A percentile compares a stretch with the other conserved stretches of the same genome.
These are phyloP conservation scores for Zosterops borbonicus DNA, from an alignment of 2,113 vertebrate species.

Conservation along the genomic window DNA sequence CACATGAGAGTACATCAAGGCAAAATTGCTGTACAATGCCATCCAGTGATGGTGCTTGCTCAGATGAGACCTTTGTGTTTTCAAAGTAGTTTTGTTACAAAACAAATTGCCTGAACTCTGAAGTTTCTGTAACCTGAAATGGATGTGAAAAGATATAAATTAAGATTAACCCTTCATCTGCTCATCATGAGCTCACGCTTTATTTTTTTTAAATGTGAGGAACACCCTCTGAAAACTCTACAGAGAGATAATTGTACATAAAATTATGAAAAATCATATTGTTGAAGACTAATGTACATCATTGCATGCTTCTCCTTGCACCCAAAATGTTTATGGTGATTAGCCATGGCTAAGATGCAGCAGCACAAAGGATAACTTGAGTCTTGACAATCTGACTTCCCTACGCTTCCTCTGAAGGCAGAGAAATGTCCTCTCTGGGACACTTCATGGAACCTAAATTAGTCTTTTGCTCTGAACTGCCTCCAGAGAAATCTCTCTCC, in stretches of 20 bases:
- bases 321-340: not conserved
- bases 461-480: not conserved
- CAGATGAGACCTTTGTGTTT: not conserved
- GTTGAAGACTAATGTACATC: not conserved
- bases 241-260: conserved; percentile 55
- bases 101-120: not conserved
- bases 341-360: not conserved
- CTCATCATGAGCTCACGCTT: conserved; percentile 17
- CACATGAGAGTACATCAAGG: not conserved
- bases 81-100: not conserved
- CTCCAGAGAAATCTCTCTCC: not conserved
- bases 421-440: not conserved
- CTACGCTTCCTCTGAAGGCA: not conserved
- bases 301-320: conserved; percentile 7
- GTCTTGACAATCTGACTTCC: not conserved
- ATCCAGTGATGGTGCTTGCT: not conserved
- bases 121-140: not conserved
- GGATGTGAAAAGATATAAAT: conserved; percentile 3
- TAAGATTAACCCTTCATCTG: conserved; percentile 43
- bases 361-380: not conserved
- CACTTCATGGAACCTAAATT: not conserved
- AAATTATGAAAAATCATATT: conserved; percentile 53
- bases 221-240: conserved; percentile 31
- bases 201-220: conserved; percentile 54
- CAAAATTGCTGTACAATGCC: not conserved